These are phyloP conservation scores for Hymenochirus boettgeri DNA, from an alignment of 2,113 vertebrate species.

Conservation along the genomic window DNA sequence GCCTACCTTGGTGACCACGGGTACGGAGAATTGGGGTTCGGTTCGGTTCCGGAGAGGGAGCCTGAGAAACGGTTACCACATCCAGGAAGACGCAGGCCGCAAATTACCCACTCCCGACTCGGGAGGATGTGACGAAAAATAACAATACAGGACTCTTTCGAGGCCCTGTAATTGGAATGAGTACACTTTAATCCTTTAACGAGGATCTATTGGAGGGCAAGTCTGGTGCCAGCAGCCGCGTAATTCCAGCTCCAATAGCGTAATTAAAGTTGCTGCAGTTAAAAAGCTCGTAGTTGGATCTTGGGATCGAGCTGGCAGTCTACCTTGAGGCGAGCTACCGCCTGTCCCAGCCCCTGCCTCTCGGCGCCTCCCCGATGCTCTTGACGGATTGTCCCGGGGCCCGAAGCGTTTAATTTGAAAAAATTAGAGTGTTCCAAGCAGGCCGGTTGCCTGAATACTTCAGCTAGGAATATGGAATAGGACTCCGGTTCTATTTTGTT, in stretches of 20 bases:
- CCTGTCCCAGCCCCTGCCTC: no score
- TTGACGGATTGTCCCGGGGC: no score
- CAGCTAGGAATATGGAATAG: no score
- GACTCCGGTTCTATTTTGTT: no score
- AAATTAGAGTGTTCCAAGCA: no score
- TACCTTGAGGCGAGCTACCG: slow-evolving; percentile 27
- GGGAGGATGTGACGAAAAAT: slow-evolving; percentile 33
- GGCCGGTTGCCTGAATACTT: no score
- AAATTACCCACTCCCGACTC: slow-evolving; percentile 48
- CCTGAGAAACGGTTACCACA: slow-evolving; percentile 19
- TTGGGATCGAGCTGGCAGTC: slow-evolving; percentile 30
- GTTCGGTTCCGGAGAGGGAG: slow-evolving; percentile 5
- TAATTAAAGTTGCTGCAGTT: slow-evolving; percentile 40
- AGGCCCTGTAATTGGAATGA: slow-evolving; percentile 23
- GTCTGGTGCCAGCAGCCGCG: slow-evolving; percentile 19
- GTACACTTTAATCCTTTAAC: slow-evolving; percentile 17
- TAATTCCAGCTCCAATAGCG: slow-evolving; percentile 17
- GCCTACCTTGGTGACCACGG: slow-evolving; percentile 46
- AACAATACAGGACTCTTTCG: slow-evolving; percentile 32
- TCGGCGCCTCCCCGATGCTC: no score
- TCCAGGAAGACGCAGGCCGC: slow-evolving; percentile 47
- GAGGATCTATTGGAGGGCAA: slow-evolving; percentile 11
- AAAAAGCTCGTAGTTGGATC: slow-evolving; percentile 40
- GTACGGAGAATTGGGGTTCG: slow-evolving; percentile 44
- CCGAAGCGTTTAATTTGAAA: no score